These are phyloP conservation scores for Oreochromis niloticus DNA, from an alignment of 2,113 vertebrate genomes.

Conservation along the genomic window DNA sequence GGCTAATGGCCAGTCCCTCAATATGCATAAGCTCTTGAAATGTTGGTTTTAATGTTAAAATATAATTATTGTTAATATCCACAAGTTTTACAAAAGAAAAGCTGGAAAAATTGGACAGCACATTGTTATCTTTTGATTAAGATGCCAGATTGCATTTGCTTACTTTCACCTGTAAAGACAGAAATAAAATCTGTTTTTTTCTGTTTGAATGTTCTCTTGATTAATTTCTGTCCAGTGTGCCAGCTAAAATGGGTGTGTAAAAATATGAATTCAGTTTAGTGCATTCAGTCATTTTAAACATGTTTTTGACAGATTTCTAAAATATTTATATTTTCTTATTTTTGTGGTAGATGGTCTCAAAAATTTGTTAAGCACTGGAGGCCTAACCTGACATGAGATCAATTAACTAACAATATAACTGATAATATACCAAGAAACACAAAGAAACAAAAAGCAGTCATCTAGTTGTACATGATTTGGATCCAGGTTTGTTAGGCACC, in stretches of 20 bases:
- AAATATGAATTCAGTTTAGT: not conserved
- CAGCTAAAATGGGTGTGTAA: not conserved
- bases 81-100: not conserved
- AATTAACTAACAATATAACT: not conserved
- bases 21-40: not conserved
- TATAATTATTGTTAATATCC: not conserved
- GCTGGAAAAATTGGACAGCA: not conserved
- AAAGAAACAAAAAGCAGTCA: not conserved
- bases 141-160: not conserved
- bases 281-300: not conserved
- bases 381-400: fast-evolving
- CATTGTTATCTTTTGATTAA: not conserved
- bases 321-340: not conserved
- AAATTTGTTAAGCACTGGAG: not conserved
- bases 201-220: not conserved
- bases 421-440: not conserved
- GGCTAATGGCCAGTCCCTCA: not conserved
- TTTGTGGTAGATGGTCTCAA: not conserved
- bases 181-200: not conserved
- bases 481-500: fast-evolving
- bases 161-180: not conserved
- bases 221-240: not conserved
- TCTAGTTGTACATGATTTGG: not conserved
- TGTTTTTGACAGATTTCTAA: not conserved
- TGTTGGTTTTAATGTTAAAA: not conserved